Conservation (phyloP, 2,797 vertebrate species). For the Pygocentrus nattereri region DNA sequence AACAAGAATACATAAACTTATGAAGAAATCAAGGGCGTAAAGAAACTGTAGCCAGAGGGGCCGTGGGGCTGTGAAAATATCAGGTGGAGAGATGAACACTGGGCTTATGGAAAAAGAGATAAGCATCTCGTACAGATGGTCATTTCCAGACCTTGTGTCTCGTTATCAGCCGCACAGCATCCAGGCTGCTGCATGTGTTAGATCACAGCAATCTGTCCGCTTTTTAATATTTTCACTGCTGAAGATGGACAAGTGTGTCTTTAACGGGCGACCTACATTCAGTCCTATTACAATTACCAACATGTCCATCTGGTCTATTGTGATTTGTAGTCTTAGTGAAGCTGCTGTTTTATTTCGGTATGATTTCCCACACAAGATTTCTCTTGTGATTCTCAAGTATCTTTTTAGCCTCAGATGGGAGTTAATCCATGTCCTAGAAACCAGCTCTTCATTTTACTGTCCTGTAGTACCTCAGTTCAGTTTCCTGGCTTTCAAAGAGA, state of each 20-base stretch:
- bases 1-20: not conserved
- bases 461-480: not conserved
- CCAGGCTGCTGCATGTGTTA: not conserved
- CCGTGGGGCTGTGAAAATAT: no score
- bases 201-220: slow-evolving; percentile 14
- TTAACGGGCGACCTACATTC: slow-evolving; percentile 27
- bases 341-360: not conserved
- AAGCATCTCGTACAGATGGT: slow-evolving; percentile 44
- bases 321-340: not conserved
- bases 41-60: not conserved
- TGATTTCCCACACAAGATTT: not conserved
- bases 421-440: not conserved
- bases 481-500: slow-evolving; percentile 4
- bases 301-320: not conserved
- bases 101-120: slow-evolving; percentile 18
- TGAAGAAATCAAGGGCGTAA: not conserved
- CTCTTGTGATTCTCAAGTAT: not conserved
- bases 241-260: not conserved
- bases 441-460: not conserved
- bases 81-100: not conserved
- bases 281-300: slow-evolving; percentile 17
- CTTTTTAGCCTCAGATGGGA: not conserved
- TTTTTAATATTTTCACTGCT: slow-evolving; percentile 12
- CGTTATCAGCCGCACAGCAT: slow-evolving; percentile 24
- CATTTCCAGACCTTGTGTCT: slow-evolving; percentile 26